Evolutionary conservation across 2,113 vertebrate genomes (phyloP).

Genomic region (Trochalopteron elliotii): DNA sequence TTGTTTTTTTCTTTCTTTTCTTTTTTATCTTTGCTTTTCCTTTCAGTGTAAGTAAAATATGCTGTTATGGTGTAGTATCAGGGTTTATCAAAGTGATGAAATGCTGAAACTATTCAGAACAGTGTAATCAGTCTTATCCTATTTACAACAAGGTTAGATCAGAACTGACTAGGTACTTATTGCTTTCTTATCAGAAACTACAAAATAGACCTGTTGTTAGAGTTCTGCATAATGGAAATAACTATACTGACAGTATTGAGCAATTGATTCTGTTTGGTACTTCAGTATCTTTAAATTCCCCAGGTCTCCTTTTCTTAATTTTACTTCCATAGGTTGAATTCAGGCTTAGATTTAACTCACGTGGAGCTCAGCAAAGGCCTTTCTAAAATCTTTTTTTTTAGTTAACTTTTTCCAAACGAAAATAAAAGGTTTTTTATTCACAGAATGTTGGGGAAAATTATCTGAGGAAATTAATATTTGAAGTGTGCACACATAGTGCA

Average conservation of each 20-base stretch:
- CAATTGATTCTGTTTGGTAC: background rate
- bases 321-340: background rate
- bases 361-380: background rate
- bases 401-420: constrained; percentile 36
- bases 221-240: background rate
- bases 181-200: background rate
- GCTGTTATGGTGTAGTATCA: background rate
- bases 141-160: background rate
- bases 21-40: background rate
- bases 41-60: background rate
- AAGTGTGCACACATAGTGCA: constrained; percentile 30
- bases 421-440: constrained; percentile 47
- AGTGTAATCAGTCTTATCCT: background rate
- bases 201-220: background rate
- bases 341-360: background rate
- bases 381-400: constrained; percentile 49
- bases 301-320: background rate
- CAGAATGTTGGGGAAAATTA: background rate
- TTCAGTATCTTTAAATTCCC: background rate
- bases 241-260: background rate
- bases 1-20: background rate
- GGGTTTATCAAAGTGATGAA: background rate
- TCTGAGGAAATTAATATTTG: constrained; percentile 16
- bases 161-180: background rate
- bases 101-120: background rate